Percentiles rank a stretch among this genome's conserved stretches.
phyloP scores from a whole-genome alignment of 1,140 invertebrate genomes.

The Trichonephila inaurata region DNA sequence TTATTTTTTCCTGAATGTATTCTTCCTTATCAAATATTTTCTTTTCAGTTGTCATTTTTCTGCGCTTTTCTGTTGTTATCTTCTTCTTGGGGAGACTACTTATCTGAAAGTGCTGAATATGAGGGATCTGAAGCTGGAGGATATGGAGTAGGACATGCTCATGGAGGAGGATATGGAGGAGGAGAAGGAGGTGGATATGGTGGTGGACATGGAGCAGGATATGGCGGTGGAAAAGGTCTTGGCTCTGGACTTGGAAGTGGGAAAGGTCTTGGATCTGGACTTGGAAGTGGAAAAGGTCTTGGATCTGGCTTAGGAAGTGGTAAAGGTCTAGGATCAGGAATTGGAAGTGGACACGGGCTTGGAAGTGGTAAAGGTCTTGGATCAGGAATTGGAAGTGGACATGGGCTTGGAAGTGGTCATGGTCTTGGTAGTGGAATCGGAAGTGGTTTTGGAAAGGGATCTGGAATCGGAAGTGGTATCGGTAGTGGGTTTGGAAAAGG shows the following conservation, averaged over 20 bases:
- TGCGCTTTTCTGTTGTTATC: slow-evolving; percentile 16
- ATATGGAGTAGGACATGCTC: slow-evolving; percentile 51
- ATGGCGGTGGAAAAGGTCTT: slow-evolving; percentile 13
- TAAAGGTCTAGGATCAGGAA: slow-evolving; percentile 7
- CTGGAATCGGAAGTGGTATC: not conserved
- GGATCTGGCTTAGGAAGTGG: slow-evolving; percentile 57
- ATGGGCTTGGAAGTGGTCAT: too few species aligned
- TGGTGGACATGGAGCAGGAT: slow-evolving; percentile 5
- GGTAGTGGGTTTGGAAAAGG: slow-evolving; percentile 4
- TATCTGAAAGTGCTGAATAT: slow-evolving; percentile 32
- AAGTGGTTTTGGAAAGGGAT: slow-evolving; percentile 45
- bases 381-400: not conserved
- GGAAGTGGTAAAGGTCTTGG: slow-evolving; percentile 34
- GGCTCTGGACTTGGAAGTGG: slow-evolving; percentile 32
- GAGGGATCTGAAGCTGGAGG: slow-evolving; percentile 28
- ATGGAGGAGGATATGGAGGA: slow-evolving; percentile 52
- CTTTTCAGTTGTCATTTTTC: slow-evolving; percentile 43
- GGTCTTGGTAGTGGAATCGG: slow-evolving; percentile 28
- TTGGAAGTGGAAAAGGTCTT: slow-evolving; percentile 29
- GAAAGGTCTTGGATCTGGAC: slow-evolving; percentile 11
- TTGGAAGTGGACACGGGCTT: not conserved
- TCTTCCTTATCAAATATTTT: not conserved
- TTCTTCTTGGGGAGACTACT: slow-evolving; percentile 36
- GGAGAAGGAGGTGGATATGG: slow-evolving; percentile 37
- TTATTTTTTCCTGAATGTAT: too few species aligned